Conservation (phyloP, 1,140 invertebrate species). For the Neocloeon triangulifer region DNA sequence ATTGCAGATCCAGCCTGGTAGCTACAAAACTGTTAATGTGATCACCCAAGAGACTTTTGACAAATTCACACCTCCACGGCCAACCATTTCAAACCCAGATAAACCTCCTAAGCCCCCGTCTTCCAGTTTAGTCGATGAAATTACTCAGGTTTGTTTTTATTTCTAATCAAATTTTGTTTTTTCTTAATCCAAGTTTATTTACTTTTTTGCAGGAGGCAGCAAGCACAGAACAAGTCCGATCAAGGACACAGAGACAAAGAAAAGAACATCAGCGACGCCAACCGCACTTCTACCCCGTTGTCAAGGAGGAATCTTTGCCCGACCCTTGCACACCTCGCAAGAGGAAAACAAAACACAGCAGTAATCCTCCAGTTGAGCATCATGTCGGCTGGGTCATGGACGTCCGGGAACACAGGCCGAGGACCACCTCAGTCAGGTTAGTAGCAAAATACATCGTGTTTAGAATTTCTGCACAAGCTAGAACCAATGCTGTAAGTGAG, state of each 20-base stretch:
- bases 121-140: slow-evolving; percentile 1
- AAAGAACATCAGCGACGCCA: slow-evolving; percentile 18
- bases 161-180: too few relatives aligned
- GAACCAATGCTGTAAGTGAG: slow-evolving; percentile 8
- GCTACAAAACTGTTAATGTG: slow-evolving; percentile 73
- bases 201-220: too few relatives aligned
- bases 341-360: slow-evolving; percentile 76
- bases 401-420: slow-evolving; percentile 50
- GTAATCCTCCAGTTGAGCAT: slow-evolving; percentile 78
- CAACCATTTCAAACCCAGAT: slow-evolving; percentile 36
- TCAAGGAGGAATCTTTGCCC: slow-evolving; percentile 43
- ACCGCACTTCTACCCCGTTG: slow-evolving; percentile 80
- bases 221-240: too few relatives aligned
- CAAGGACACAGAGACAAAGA: not conserved
- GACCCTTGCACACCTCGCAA: slow-evolving; percentile 44
- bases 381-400: slow-evolving; percentile 97
- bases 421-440: slow-evolving; percentile 40
- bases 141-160: too few relatives aligned
- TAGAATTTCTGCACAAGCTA: slow-evolving; percentile 8
- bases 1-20: slow-evolving; percentile 21
- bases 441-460: not conserved
- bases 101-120: slow-evolving; percentile 47
- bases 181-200: too few relatives aligned
- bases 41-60: slow-evolving; percentile 74
- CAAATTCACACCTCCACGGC: slow-evolving; percentile 41